A percentile compares a stretch with the other conserved stretches of the same genome.
These are phyloP conservation scores for Siniperca scherzeri DNA, from an alignment of 2,797 vertebrate genomes.

Conservation along the genomic window DNA sequence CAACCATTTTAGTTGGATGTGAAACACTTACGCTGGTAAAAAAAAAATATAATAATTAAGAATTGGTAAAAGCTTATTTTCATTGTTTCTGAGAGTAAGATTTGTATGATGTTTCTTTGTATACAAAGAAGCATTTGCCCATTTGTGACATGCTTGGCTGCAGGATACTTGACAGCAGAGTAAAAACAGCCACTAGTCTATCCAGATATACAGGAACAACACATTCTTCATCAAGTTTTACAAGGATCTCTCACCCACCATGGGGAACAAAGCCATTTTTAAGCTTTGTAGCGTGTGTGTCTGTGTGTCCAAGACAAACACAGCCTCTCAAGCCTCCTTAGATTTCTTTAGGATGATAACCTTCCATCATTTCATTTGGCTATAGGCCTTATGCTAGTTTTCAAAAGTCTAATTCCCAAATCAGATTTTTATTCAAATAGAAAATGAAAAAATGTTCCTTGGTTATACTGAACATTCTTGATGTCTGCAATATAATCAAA, in stretches of 20 bases:
- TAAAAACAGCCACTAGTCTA: constrained; percentile 27
- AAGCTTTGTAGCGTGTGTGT: background rate
- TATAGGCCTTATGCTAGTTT: background rate
- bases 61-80: background rate
- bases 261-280: constrained; percentile 17
- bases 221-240: constrained; percentile 59
- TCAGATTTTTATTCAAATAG: background rate
- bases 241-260: constrained; percentile 32
- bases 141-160: background rate
- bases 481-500: constrained; percentile 26
- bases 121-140: background rate
- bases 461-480: constrained; percentile 7
- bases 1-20: background rate
- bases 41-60: background rate
- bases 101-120: too few species aligned
- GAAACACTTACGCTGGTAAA: background rate
- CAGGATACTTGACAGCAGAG: constrained; percentile 9
- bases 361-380: constrained; percentile 26
- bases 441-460: background rate
- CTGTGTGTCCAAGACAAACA: constrained; percentile 40
- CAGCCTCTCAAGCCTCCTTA: constrained; percentile 1
- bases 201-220: constrained; percentile 30
- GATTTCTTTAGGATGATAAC: constrained; percentile 25
- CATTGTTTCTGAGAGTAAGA: background rate
- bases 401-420: background rate